Base-by-base conservation (phyloP, 2,797 vertebrate genomes). In the Oreochromis grahami region DNA sequence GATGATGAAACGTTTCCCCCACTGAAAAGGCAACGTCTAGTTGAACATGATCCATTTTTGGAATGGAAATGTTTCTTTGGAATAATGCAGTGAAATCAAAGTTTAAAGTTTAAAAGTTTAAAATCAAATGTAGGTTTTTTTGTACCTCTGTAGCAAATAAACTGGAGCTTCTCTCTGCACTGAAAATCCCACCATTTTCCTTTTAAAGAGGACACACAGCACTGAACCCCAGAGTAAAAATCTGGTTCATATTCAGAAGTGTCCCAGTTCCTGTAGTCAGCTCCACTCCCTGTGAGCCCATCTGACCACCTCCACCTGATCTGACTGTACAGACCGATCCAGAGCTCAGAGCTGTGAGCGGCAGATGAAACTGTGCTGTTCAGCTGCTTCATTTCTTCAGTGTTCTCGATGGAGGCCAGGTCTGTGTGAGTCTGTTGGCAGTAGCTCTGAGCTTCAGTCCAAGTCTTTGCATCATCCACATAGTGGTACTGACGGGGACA, bases 101-200 rank as follows among this genome's bases (percentile, higher is more conserved):
- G n/a, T n/a, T 26, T 26, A 26, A 26, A 26, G 24, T 26, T 26
- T 26, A 26, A 26, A 26, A 26, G 24, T 26, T 26, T 26, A 26
- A 26, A 26, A 26, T 26, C 24, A 26, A 26, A 26, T 26, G 24
- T 26, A 26, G 24, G 24, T 26, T 26, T 26, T 26, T 26, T 26
- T 26, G 24, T 26, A 26, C 24, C 24, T 26, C 24, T 26, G 11
- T 53, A 15, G 32, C 80, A 82, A 36, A 86, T 12, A 5, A 79
- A 79, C 11, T 8, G 9, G n/a, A 13, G 8, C 12, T 24, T 3
- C 0, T 13, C 0, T 0, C 0, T 0, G 9, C 80, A 76, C 0
- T 6, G 0, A 3, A 3, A 13, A 48, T 58, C n/a, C 14, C 1
- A 26, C 80, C 68, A 76, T 8, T 8, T 21, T 55, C 58, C 58